Base-by-base conservation (phyloP, 35 echinoderm and acorn worm genomes). In the Diadema setosum region DNA sequence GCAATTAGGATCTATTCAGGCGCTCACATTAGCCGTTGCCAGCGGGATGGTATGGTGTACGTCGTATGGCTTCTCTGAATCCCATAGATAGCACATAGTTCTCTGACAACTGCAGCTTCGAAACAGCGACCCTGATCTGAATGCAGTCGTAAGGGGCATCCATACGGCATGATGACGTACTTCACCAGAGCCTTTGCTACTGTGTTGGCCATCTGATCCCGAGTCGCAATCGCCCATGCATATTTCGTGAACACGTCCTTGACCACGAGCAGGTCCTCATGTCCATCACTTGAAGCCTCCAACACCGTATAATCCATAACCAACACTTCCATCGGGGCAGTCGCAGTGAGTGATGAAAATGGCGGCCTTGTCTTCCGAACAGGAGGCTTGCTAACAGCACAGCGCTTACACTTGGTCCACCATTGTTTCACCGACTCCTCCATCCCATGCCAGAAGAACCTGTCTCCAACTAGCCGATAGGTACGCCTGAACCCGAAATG, bases 381-480 rank as follows among this genome's bases (percentile, higher is more conserved):
- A 21, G 35, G 80, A 25, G 59, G 11, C 39, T 94, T 94, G n/a
- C 70, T 76, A 1, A 94, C 0, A 9, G 70, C 64, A 76, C 92
- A 89, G 8, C 86, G 61, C n/a, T 65, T 17, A 48, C 92, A 89
- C 2, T 42, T 88, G 1, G 25, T 17, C 58, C 92, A 89, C 39
- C 87, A 89, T 20, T 89, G 24, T 12, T 41, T 56, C 4, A 89
- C 45, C 15, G 59, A 46, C 16, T 82, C 40, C 20, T 57, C 25
- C 86, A 94, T 88, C 20, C 44, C 59, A 30, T 89, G 85, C 87
- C 92, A 94, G 48, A 36, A 94, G 48, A 81, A 89, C 12, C 80
- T 37, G 14, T 20, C 42, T 40, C 50, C 35, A 7, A 80, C 26
- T 4, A 89, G 46, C 11, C 56, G 25, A 39, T 36, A n/a, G 23